Conservation (phyloP, 2,888 invertebrate genomes). For the Acrobasis repandana region DNA sequence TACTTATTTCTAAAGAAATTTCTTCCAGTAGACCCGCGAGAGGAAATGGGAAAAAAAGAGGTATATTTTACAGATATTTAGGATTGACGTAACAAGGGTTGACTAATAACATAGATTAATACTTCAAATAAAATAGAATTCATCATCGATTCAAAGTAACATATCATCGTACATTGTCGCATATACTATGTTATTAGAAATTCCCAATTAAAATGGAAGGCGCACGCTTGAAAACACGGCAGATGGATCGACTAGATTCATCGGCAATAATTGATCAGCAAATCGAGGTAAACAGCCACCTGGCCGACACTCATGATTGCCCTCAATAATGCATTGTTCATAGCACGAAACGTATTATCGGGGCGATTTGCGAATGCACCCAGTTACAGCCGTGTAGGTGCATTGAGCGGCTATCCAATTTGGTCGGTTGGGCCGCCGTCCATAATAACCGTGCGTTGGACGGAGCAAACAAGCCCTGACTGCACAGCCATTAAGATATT, state of each 20-base stretch:
- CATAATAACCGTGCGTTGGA: slow-evolving; percentile 55
- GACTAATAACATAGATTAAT: too few relatives aligned
- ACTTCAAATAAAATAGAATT: too few relatives aligned
- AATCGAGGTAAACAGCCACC: slow-evolving; percentile 69
- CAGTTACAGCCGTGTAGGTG: slow-evolving; percentile 30
- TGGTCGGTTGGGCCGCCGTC: slow-evolving; percentile 42
- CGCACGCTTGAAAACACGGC: slow-evolving; percentile 31
- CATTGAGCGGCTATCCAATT: slow-evolving; percentile 38
- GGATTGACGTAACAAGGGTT: too few relatives aligned
- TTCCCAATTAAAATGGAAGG: slow-evolving; percentile 35
- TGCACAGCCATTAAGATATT: slow-evolving; percentile 71
- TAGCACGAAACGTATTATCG: slow-evolving; percentile 54
- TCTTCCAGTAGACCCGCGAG: too few relatives aligned
- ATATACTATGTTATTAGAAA: not conserved
- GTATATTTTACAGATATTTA: too few relatives aligned
- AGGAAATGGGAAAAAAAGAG: too few relatives aligned
- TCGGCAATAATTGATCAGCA: slow-evolving; percentile 70
- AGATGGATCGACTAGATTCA: slow-evolving; percentile 39
- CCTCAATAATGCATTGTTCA: slow-evolving; percentile 70
- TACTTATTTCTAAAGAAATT: too few relatives aligned
- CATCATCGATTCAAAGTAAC: too few relatives aligned
- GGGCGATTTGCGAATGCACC: slow-evolving; percentile 28
- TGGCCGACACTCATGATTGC: slow-evolving; percentile 65
- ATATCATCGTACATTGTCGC: too few relatives aligned
- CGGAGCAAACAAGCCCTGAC: slow-evolving; percentile 64